Evolutionary conservation across 2,888 invertebrate genomes (phyloP), one percentile per base, ranked within the genome.

Genomic region (Steinernema hermaphroditum): DNA sequence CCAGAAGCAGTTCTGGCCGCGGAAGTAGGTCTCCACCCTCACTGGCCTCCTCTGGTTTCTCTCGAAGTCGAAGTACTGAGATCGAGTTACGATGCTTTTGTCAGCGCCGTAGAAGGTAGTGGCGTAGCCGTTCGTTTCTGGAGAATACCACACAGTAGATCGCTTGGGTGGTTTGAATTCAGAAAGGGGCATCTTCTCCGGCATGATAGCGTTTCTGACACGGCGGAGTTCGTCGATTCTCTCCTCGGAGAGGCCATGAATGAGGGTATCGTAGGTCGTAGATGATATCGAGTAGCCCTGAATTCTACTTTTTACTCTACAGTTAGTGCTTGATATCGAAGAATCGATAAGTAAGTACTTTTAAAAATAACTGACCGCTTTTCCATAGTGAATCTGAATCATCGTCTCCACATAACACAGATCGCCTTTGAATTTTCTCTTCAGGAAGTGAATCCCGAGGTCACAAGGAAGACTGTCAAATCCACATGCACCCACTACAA

Each of bases 391-490:
- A 24, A 82, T 73, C 72, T 83, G 80, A 37, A 82, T 85, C 49
- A 85, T 83, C 9, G 84, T 84, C 75, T 87, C 87, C 6, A 83
- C 82, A 72, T 80, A 78, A 68, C 78, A 81, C 70, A 86, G 76
- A n/a, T 37, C 83, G 89, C 93, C 93, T 6, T 71, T 74, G 85
- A 94, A 94, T 82, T 93, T 90, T 78, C 92, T 89, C 84, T 92
- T 91, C 49, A 93, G 88, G 87, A 90, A 93, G n/a, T 92, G 88
- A 0, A 92, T 88, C 0, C 96, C 96, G 88, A 95, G 88, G 86
- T 97, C 96, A 68, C 91, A 90, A n/a, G 96, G 80, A 78, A 96
- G 92, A 84, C 93, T 92, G 88, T 96, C 96, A 87, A 93, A 93
- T 19, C 96, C 96, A 88, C 95, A 96, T 0, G 95, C 92, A 79